Conservation (phyloP, 2,888 invertebrate species). For the Portevinia maculata region DNA sequence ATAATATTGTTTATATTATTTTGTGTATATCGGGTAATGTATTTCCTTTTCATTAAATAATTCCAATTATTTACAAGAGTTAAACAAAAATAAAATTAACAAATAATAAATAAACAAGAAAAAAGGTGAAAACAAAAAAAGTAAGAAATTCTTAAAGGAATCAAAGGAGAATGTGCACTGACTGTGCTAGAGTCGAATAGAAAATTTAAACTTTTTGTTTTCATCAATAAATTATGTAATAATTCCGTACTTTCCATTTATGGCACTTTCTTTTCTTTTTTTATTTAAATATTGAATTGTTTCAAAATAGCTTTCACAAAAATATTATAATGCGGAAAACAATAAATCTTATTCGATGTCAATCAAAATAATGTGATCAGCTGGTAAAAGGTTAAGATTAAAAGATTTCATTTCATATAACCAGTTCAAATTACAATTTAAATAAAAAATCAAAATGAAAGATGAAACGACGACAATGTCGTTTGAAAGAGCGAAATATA, state of each 20-base stretch:
- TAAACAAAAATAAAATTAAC: conserved; percentile 37
- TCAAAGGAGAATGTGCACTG: conserved; percentile 8
- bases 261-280: conserved; percentile 28
- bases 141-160: conserved; percentile 11
- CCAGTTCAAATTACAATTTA: neutral
- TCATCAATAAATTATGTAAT: conserved; percentile 1
- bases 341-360: conserved; percentile 61
- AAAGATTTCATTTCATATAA: neutral
- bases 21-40: conserved; percentile 35
- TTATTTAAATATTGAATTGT: conserved; percentile 16
- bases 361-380: conserved; percentile 28
- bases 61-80: conserved; percentile 42
- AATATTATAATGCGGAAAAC: conserved; percentile 3
- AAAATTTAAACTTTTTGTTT: conserved; percentile 3
- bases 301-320: conserved; percentile 22
- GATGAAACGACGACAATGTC: conserved; percentile 5
- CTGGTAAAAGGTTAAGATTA: neutral
- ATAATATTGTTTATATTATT: conserved; percentile 11
- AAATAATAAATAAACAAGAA: conserved; percentile 29
- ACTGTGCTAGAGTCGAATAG: conserved; percentile 3
- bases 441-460: conserved; percentile 13
- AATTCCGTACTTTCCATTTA: conserved; percentile 25
- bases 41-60: conserved; percentile 24
- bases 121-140: conserved; percentile 5
- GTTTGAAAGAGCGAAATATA: conserved; percentile 15